Base-by-base conservation (phyloP, 2,113 vertebrate species). In the Heliornis fulica region DNA sequence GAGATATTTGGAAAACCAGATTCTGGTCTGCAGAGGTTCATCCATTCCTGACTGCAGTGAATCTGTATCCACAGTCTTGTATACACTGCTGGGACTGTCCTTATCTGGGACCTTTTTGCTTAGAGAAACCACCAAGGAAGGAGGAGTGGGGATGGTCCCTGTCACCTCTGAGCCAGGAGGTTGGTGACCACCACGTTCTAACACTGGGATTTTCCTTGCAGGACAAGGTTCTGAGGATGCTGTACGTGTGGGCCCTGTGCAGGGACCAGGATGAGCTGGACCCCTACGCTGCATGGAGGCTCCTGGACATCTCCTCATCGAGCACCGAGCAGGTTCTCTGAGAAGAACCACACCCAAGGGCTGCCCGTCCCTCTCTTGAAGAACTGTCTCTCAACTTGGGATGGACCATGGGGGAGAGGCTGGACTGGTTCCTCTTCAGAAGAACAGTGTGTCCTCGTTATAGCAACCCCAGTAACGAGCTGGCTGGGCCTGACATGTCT, bases 221-320 rank as follows among this genome's bases (percentile, higher is more conserved):
- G 99, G 99, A 98, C 32, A 99, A 99, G 97, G 99, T 99, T 13
- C 96, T 99, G 64, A 89, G 98, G 79, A 99, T 99, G 98, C 98
- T 99, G 95, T 99, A 99, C 4, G 99, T 99, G 68, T 99, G 99
- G 99, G 99, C 99, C 1, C 98, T 99, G 28, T 99, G 99, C 98
- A 97, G 99, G 56, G 99, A 99, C 97, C 99, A 99, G 97, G 98
- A 99, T 2, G 99, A 99, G 76, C 98, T 99, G 50, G 99, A 99
- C 96, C 99, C 99, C 0, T 97, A 98, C 1, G 98, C 98, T 2
- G 99, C 99, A 41, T 99, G 99, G 99, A 98, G 99, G 92, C 98
- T 99, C 5, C 96, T 99, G 92, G 99, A 99, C 97, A 98, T 99
- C 84, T 99, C 99, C 0, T 98, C 99, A 3, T 99, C 99, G 1